A percentile compares a stretch with the other conserved stretches of the same genome.
phyloP scores from a whole-genome alignment of 2,113 vertebrate species.

The Ginglymostoma cirratum region DNA sequence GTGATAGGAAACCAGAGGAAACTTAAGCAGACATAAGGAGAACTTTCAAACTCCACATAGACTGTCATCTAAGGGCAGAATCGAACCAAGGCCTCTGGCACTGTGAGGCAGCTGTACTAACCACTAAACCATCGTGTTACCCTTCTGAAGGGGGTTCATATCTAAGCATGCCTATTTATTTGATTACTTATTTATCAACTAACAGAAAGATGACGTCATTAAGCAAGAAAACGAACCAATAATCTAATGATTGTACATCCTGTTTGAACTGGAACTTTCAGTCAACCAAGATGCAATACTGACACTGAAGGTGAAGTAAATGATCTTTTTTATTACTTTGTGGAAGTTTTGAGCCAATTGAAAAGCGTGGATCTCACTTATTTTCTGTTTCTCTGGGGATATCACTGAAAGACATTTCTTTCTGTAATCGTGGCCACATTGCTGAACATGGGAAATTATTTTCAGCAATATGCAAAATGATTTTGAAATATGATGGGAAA shows the following conservation, averaged over 20 bases:
- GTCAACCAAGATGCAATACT: background rate
- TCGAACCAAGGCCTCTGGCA: too few relatives aligned
- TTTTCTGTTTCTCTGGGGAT: background rate
- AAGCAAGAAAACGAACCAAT: background rate
- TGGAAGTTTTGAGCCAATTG: background rate
- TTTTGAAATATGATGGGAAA: background rate
- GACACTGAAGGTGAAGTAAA: background rate
- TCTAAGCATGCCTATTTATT: background rate
- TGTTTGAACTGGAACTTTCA: constrained; percentile 7
- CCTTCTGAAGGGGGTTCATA: too few relatives aligned
- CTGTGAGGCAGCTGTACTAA: too few relatives aligned
- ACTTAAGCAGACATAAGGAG: too few relatives aligned
- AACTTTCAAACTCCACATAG: too few relatives aligned
- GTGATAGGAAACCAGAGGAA: too few relatives aligned
- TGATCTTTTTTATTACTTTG: background rate
- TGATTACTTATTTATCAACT: too few relatives aligned
- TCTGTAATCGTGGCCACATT: background rate
- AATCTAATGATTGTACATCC: background rate
- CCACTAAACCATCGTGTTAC: too few relatives aligned
- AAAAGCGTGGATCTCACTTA: background rate
- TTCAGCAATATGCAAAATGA: constrained; percentile 3
- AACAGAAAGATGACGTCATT: background rate
- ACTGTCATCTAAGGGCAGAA: too few relatives aligned
- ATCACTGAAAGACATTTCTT: background rate
- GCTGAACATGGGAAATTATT: constrained; percentile 4